A percentile compares a stretch with the other conserved stretches of the same genome.
These are phyloP conservation scores for Phaenicophaeus curvirostris DNA, from an alignment of 2,797 vertebrate genomes.

Conservation along the genomic window DNA sequence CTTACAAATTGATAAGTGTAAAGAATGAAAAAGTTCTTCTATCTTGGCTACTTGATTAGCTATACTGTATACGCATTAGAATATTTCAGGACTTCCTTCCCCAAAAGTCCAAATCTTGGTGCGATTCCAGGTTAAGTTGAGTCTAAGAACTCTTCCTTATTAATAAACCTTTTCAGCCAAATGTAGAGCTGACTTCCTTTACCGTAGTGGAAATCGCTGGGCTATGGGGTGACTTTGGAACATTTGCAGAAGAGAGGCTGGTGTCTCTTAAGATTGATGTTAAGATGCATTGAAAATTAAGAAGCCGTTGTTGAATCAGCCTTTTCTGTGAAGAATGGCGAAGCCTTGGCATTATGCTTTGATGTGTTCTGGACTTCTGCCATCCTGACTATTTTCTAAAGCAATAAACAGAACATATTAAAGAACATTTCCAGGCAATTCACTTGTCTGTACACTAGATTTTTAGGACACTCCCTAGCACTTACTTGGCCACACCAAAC, in stretches of 20 bases:
- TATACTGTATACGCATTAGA: not conserved
- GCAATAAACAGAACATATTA: not conserved
- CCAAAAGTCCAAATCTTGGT: not conserved
- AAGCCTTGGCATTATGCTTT: not conserved
- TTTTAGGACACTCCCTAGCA: not conserved
- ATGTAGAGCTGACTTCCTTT: not conserved
- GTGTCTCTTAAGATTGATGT: not conserved
- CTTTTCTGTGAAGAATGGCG: not conserved
- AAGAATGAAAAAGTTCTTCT: not conserved
- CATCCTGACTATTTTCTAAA: not conserved
- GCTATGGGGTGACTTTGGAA: not conserved
- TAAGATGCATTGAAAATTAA: not conserved
- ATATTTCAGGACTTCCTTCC: not conserved
- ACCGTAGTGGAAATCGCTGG: not conserved
- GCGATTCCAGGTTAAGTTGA: not conserved
- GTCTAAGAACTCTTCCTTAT: not conserved
- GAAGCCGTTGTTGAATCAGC: accelerated
- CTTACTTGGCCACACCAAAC: not conserved
- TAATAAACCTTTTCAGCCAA: not conserved
- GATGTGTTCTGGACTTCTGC: not conserved
- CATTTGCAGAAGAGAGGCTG: not conserved
- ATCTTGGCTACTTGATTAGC: not conserved
- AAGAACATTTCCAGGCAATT: not conserved
- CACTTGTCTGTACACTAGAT: not conserved
- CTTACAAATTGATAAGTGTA: accelerated